phyloP scores from a whole-genome alignment of 2,888 invertebrate genomes.

The Zygothrica quintamaculata region DNA sequence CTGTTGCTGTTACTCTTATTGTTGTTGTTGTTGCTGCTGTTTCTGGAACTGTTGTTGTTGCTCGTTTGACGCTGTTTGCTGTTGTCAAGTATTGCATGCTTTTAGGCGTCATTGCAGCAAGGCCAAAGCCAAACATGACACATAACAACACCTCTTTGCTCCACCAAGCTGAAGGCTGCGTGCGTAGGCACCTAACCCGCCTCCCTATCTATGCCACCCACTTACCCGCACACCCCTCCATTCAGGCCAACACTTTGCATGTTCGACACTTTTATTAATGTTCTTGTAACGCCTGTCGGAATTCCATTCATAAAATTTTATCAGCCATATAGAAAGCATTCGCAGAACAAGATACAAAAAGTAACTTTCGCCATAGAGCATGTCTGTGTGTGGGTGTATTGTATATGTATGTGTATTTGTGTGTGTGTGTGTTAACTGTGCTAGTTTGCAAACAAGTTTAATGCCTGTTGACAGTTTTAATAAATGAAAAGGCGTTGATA shows the following conservation, averaged over 20 bases:
- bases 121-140: slow-evolving; percentile 53
- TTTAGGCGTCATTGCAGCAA: slow-evolving; percentile 62
- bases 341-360: slow-evolving; percentile 4
- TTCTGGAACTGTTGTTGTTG: too few species aligned
- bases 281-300: slow-evolving; percentile 70
- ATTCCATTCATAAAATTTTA: slow-evolving; percentile 71
- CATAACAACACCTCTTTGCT: slow-evolving; percentile 21
- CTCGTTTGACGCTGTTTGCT: too few species aligned
- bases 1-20: slow-evolving; percentile 21
- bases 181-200: slow-evolving; percentile 37
- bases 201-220: slow-evolving; percentile 3
- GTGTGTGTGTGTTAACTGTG: slow-evolving; percentile 41
- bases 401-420: slow-evolving; percentile 4
- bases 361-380: background rate
- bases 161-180: slow-evolving; percentile 69
- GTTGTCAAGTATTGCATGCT: slow-evolving; percentile 53
- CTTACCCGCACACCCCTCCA: background rate
- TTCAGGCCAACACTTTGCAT: slow-evolving; percentile 33
- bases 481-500: slow-evolving; percentile 58
- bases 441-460: slow-evolving; percentile 46
- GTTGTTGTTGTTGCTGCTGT: too few species aligned
- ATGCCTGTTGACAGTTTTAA: slow-evolving; percentile 62
- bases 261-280: slow-evolving; percentile 77
- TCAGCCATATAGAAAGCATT: slow-evolving; percentile 32
- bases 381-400: background rate